Conservation (phyloP, 2,113 vertebrate species). For the Spheniscus mendiculus region DNA sequence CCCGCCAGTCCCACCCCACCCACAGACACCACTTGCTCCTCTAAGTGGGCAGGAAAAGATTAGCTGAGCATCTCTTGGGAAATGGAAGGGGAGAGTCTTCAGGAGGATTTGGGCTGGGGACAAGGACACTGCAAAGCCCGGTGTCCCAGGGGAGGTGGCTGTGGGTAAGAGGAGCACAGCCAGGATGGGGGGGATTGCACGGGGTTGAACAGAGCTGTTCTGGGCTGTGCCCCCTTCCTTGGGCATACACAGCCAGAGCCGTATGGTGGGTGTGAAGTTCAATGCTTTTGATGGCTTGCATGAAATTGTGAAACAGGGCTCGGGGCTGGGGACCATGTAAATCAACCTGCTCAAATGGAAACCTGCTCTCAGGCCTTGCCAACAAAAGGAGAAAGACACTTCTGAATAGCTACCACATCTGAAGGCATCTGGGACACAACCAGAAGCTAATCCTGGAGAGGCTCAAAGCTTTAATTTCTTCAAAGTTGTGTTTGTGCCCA, state of each 20-base stretch:
- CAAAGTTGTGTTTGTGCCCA: not conserved
- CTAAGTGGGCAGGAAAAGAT: not conserved
- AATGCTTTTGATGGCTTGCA: too few relatives aligned
- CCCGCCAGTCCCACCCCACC: not conserved
- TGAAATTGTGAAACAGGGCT: not conserved
- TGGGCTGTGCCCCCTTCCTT: not conserved
- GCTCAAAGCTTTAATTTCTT: not conserved
- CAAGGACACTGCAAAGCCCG: not conserved
- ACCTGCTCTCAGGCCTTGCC: not conserved
- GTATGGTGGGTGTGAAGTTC: not conserved
- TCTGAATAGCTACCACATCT: not conserved
- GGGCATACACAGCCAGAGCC: fast-evolving
- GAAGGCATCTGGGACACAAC: not conserved
- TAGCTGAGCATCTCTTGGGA: not conserved
- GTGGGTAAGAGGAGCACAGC: not conserved
- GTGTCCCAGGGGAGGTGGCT: not conserved
- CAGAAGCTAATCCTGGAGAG: not conserved
- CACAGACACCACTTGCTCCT: not conserved
- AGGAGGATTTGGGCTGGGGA: not conserved
- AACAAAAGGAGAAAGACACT: not conserved
- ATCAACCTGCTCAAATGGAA: not conserved
- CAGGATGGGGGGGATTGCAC: fast-evolving
- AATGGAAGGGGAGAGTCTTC: not conserved
- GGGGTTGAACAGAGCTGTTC: not conserved
- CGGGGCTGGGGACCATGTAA: not conserved